Percentiles rank a stretch among this genome's conserved stretches.
Conservation (phyloP, 53 echinoderm and acorn worm species). For the Antedon mediterranea region DNA sequence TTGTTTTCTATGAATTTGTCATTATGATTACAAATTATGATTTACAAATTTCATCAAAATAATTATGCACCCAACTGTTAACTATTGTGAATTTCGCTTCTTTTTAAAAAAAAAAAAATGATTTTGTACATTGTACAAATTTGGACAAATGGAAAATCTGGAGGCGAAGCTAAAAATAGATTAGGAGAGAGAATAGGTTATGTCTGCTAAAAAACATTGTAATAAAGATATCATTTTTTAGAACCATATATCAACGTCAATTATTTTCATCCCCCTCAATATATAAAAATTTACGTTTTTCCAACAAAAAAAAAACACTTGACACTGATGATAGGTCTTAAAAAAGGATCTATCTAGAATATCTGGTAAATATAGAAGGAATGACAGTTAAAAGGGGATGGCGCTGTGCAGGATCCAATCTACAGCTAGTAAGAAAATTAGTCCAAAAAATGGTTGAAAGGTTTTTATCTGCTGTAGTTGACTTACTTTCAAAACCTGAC, state of each 20-base stretch:
- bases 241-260: background rate
- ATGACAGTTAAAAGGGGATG: background rate
- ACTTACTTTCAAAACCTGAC: conserved; percentile 86
- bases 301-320: background rate
- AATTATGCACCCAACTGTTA: background rate
- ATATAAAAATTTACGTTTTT: background rate
- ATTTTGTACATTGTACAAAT: no score
- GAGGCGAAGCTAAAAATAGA: background rate
- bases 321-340: background rate
- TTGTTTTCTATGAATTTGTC: no score
- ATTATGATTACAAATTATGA: no score
- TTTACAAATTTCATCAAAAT: no score
- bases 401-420: background rate
- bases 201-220: background rate
- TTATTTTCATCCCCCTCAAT: background rate
- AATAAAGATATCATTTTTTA: background rate
- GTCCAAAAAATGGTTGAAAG: background rate
- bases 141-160: background rate
- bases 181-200: background rate
- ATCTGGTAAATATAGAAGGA: background rate
- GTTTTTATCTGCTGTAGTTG: background rate
- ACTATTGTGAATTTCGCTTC: background rate
- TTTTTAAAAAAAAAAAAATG: background rate
- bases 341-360: background rate
- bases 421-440: background rate